phyloP scores from a whole-genome alignment of 1,140 invertebrate species.

The Drosophila gunungcola region DNA sequence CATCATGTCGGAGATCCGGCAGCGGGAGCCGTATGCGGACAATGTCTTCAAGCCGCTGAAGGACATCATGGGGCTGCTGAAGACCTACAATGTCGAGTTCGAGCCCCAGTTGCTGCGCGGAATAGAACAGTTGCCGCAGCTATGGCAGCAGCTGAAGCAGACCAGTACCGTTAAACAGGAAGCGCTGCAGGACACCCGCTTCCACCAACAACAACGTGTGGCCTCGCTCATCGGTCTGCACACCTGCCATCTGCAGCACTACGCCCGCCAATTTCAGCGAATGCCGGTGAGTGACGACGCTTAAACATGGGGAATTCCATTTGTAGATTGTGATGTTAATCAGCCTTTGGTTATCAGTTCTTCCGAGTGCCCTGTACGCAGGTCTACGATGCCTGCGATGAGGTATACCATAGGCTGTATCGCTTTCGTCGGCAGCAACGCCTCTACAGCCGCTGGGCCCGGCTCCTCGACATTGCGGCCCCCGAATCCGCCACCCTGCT shows the following conservation, averaged over 20 bases:
- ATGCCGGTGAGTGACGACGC: constrained; percentile 84
- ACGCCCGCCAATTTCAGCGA: constrained; percentile 88
- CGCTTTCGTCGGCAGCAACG: constrained; percentile 88
- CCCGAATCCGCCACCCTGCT: constrained; percentile 91
- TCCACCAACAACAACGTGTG: constrained; percentile 88
- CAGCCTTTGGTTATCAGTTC: constrained; percentile 85
- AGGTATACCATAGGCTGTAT: constrained; percentile 87
- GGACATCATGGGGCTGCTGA: constrained; percentile 90
- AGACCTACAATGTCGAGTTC: constrained; percentile 91
- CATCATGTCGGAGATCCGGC: constrained; percentile 87
- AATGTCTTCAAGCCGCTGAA: constrained; percentile 94
- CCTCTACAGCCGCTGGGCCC: constrained; percentile 88
- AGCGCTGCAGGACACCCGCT: constrained; percentile 90
- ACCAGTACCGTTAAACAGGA: constrained; percentile 92
- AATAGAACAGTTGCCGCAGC: constrained; percentile 92
- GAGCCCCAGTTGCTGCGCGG: constrained; percentile 81
- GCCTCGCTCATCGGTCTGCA: constrained; percentile 91
- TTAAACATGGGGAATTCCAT: not conserved
- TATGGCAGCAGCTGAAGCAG: constrained; percentile 96
- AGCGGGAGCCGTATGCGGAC: constrained; percentile 87
- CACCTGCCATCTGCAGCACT: constrained; percentile 90
- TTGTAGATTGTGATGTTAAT: not conserved
- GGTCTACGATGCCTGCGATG: constrained; percentile 89
- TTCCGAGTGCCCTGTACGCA: constrained; percentile 87
- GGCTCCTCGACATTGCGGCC: constrained; percentile 91